Base-by-base conservation (phyloP, 2,113 vertebrate species). In the Cyprinodon brontotheroides region DNA sequence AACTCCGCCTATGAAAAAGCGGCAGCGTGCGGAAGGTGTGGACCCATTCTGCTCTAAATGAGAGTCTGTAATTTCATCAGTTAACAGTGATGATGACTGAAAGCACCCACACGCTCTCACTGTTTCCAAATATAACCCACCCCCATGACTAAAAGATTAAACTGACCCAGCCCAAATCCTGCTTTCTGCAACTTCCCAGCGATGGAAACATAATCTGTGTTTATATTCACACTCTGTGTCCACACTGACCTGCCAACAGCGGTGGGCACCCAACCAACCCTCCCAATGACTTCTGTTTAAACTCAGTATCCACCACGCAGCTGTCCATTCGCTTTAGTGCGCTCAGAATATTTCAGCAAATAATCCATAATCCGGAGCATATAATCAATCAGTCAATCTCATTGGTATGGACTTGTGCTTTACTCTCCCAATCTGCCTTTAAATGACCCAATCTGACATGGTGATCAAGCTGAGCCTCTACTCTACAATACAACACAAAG, bases 191-290 rank as follows among this genome's bases (percentile, higher is more conserved):
- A 75, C 80, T 70, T 84, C 74, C 75, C 87, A 86, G 81, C 11
- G 53, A 75, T 86, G 89, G 77, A 90, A 86, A 90, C 77, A 86
- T 93, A 92, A 92, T 92, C 92, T 84, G 50, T 57, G 78, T 79
- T 62, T 61, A 39, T 89, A 79, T 91, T 90, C 84, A 87, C 81
- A 87, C 87, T 89, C 82, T 74, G 71, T 76, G 69, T 81, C 86
- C 82, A 72, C 86, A 80, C 59, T 83, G 83, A 90, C 84, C 89
- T 91, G 90, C 85, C 90, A 92, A 89, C 85, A 87, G 81, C 87
- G 88, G 75, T 85, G 78, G 82, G 68, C 72, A 63, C 47, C 45
- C 70, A 63, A 76, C 67, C 80, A 79, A 61, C 22, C 64, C 57
- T 68, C 77, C 9, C 72, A 45, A 10, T 50, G 65, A 36, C 74